Conservation (phyloP, 2,113 vertebrate species). For the Brachypodius melanocephalos region DNA sequence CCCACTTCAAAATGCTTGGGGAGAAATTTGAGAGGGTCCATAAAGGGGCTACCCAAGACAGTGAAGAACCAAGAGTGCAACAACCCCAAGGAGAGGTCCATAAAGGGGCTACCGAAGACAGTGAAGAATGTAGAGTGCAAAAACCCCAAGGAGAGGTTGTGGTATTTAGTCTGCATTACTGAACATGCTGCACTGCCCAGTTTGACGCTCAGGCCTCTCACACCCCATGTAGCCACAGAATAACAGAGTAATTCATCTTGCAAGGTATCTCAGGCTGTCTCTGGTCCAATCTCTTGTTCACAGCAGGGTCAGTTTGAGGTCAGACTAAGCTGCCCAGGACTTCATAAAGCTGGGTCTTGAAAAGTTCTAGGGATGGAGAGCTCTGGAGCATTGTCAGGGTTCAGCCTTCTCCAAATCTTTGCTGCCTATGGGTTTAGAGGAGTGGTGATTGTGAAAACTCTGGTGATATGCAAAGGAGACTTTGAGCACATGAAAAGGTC, state of each 20-base stretch:
- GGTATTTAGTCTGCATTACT: neutral
- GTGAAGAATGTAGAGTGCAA: neutral
- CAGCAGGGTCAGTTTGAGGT: neutral
- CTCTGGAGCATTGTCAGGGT: neutral
- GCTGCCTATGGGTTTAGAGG: neutral
- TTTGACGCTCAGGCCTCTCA: neutral
- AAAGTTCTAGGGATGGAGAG: neutral
- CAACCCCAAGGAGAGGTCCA: neutral
- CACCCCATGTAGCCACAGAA: neutral
- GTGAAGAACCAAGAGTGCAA: neutral
- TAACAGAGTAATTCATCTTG: neutral
- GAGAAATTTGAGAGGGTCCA: neutral
- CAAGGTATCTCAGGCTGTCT: neutral
- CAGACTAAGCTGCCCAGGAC: neutral
- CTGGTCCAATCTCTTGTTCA: neutral
- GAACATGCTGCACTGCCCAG: neutral
- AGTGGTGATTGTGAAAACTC: neutral
- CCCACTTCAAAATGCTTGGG: neutral
- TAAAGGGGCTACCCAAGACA: neutral
- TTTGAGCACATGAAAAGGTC: neutral
- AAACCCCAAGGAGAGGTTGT: neutral
- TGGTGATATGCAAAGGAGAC: neutral
- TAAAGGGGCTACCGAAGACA: neutral
- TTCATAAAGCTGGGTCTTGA: neutral
- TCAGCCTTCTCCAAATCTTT: neutral